Evolutionary conservation across 2,797 vertebrate genomes (phyloP).

Genomic region (Triplophysa yarkandensis): DNA sequence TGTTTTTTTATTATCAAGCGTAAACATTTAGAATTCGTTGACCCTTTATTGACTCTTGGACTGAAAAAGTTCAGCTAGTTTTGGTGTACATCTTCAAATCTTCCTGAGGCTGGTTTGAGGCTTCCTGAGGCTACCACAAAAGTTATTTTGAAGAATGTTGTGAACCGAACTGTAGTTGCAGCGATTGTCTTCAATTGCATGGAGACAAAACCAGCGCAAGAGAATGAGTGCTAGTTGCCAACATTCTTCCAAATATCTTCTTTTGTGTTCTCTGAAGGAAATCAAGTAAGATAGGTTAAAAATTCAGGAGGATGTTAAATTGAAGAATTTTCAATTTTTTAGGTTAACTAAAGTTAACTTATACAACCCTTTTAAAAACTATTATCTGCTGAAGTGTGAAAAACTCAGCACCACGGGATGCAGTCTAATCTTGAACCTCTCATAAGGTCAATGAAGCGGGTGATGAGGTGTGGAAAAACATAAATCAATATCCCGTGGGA

Average conservation of each 20-base stretch:
- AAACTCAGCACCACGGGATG: constrained; percentile 15
- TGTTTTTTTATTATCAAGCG: background rate
- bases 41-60: background rate
- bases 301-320: no score
- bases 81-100: constrained; percentile 13
- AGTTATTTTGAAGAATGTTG: no score
- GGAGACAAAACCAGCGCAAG: no score
- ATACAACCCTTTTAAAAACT: constrained; percentile 9
- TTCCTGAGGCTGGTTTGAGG: background rate
- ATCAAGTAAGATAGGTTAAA: no score
- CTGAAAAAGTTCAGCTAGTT: background rate
- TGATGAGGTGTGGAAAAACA: constrained; percentile 37
- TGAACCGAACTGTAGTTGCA: no score
- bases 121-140: no score
- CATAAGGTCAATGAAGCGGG: constrained; percentile 16
- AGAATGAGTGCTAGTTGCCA: no score
- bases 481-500: constrained; percentile 20
- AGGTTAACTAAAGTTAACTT: background rate
- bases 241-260: no score
- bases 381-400: constrained; percentile 44
- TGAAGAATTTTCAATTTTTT: no score
- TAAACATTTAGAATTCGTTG: background rate
- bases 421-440: constrained; percentile 27
- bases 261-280: no score
- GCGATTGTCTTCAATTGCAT: no score